Base-by-base conservation (phyloP, 2,888 invertebrate genomes). In the Acronicta psi region DNA sequence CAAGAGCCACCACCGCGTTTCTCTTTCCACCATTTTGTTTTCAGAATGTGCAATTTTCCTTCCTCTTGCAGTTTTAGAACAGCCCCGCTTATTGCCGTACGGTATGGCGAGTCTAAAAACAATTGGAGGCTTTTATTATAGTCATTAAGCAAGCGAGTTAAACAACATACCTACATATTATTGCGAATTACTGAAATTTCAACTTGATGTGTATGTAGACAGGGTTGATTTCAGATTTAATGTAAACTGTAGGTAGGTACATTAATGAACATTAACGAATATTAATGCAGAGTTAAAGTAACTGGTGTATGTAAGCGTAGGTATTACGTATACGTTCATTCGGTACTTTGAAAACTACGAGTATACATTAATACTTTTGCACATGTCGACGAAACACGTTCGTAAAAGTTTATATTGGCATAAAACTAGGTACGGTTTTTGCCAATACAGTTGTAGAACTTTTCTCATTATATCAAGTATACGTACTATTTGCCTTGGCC, bases 21-120 rank as follows among this genome's bases (percentile, higher is more conserved):
- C 90, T 98, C 97, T 86, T 98, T 98, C 99, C 99, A 99, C 99
- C 99, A 99, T 86, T 97, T 97, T 29, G 98, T 98, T 95, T 99
- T 99, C 80, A 99, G 94, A 85, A 97, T 96, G 85, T 98, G 98
- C 65, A 99, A 95, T 90, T 97, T 97, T 42, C 99, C 99, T 87
- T 98, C 98, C 91, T 99, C 99, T 94, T 99, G 99, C 37, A 99
- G 95, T 91, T 98, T 98, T 49, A 99, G 94, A 75, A 99, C 98
- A 43, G 98, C 98, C 29, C 98, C 98, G 84, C 98, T 99, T 80
- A 99, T 98, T 54, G 98, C 97, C 52, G 98, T 98, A 77, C 98
- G 96, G 91, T 98, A 99, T 25, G 98, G 98, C 0, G 99, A 99
- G 92, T 98, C 98, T 98, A 77, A 79, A 80, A 73, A 73, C 52